phyloP scores from a whole-genome alignment of 2,113 vertebrate genomes.

The Crotalus viridis region DNA sequence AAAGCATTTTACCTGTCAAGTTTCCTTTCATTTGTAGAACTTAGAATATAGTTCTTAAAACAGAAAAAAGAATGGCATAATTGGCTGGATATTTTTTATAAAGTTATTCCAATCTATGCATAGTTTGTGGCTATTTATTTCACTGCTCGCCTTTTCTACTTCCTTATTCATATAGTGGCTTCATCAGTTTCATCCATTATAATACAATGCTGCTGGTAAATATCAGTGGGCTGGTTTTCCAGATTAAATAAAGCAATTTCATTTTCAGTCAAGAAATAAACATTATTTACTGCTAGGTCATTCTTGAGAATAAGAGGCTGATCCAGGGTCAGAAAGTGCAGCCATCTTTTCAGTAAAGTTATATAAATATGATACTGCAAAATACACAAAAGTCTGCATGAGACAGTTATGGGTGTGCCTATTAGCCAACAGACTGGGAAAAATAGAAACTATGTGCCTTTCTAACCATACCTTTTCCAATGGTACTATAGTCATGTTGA shows the following conservation, averaged over 20 bases:
- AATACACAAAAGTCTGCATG: not conserved
- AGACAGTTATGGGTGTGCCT: not conserved
- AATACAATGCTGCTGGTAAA: not conserved
- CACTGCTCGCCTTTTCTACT: not conserved
- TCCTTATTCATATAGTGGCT: not conserved
- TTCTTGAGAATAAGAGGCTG: not conserved
- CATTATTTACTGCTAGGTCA: not conserved
- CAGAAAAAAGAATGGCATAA: not conserved
- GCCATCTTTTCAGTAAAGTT: not conserved
- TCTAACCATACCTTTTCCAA: not conserved
- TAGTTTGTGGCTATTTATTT: not conserved
- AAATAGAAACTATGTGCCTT: not conserved
- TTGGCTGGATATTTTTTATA: not conserved
- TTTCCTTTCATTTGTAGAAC: not conserved
- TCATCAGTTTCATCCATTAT: not conserved
- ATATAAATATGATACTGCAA: not conserved
- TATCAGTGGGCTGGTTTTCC: not conserved
- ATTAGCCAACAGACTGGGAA: not conserved
- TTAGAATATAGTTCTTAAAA: not conserved
- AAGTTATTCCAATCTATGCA: not conserved
- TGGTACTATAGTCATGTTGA: not conserved
- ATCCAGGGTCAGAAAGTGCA: not conserved
- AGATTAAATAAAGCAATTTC: not conserved
- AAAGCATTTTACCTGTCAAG: not conserved
- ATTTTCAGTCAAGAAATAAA: not conserved